Base-by-base conservation (phyloP, 2,888 invertebrate species). In the Sesia bembeciformis region DNA sequence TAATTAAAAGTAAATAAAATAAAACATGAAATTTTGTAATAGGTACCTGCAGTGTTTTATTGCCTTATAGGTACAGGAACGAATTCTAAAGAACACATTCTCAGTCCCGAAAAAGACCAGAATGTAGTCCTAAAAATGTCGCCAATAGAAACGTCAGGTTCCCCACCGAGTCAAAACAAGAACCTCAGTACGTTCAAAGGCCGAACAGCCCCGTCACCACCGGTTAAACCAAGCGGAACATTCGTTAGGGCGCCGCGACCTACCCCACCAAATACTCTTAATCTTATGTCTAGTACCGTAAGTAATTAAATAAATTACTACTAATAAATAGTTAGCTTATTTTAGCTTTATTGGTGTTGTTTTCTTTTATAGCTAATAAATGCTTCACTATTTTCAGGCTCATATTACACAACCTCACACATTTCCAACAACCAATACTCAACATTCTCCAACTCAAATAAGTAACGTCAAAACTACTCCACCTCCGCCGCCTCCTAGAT, bases 401-500 rank as follows among this genome's bases (percentile, higher is more conserved):
- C 86, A 89, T 77, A 89, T 90, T 84, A 90, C 90, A 74, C 89
- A 89, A 64, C 90, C 90, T 65, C 90, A 90, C 64, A 79, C 89
- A 70, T 89, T 88, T 69, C 89, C 86, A 51, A 81, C 78, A 54
- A 70, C 78, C 63, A 82, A 78, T 63, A 75, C 76, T 54, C 83
- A 79, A 68, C 79, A 81, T 60, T 89, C 88, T 62, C 88, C 86
- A 62, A 86, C 79, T 58, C 83, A 74, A 60, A 53, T 62, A 52
- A 76, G 70, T 57, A 76, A 66, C 59, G 68, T 77, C 52, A 89
- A 89, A 76, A 91, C 84, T 52, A 94, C 94, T 41, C 96, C 96
- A 2, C 96, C 96, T 4, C 95, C 95, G 0, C 96, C 96, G 0
- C 96, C 96, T 0, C 94, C 96, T 7, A 90, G 96, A 67, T 96